Percentiles rank a stretch among this genome's conserved stretches.
Conservation (phyloP, 2,888 invertebrate species). For the Leptura quadrifasciata region DNA sequence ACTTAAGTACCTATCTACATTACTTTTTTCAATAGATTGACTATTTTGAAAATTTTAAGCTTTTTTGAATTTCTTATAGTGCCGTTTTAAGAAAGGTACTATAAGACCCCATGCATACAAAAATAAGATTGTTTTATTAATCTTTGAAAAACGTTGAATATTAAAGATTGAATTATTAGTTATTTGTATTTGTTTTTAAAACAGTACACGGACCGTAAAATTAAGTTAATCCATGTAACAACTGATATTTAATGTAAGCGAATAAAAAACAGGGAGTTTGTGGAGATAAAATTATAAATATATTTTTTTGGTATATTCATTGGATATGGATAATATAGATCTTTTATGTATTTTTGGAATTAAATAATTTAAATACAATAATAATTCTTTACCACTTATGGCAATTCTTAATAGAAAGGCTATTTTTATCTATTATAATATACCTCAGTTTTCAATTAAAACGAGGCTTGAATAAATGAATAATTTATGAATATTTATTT, state of each 20-base stretch:
- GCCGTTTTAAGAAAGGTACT: no score
- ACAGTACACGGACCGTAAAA: not conserved
- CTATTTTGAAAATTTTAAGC: no score
- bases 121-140: no score
- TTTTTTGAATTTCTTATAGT: no score
- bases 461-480: conserved; percentile 16
- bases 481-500: conserved; percentile 13
- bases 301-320: not conserved
- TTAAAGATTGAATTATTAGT: not conserved
- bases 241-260: not conserved
- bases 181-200: not conserved
- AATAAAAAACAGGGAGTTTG: not conserved
- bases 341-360: not conserved
- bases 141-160: no score
- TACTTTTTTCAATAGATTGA: no score
- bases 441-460: conserved; percentile 27
- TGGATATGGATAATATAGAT: not conserved
- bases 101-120: no score
- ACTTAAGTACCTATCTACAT: no score
- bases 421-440: conserved; percentile 16
- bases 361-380: not conserved
- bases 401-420: not conserved
- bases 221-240: not conserved
- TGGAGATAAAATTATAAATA: not conserved
- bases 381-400: not conserved